Evolutionary conservation across 2,888 invertebrate genomes (phyloP).

Genomic region (Nineta flava): DNA sequence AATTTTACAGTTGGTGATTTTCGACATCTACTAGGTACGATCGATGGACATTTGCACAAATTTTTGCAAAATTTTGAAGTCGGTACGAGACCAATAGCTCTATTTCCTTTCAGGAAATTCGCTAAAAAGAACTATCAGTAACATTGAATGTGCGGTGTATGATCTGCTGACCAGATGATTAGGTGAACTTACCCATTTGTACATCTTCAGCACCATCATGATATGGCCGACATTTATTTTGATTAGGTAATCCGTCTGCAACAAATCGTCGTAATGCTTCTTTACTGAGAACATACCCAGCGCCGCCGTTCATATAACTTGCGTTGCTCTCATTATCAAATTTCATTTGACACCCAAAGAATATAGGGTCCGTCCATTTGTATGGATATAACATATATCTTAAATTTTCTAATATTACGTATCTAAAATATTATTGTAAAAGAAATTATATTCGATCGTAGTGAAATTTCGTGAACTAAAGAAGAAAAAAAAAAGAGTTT

Average conservation of each 20-base stretch:
- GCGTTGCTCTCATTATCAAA: slow-evolving; percentile 62
- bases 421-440: slow-evolving; percentile 35
- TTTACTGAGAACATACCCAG: slow-evolving; percentile 88
- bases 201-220: slow-evolving; percentile 78
- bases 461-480: no score
- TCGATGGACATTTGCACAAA: no score
- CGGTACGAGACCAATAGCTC: no score
- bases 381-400: slow-evolving; percentile 75
- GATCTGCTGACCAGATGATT: no score
- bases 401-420: slow-evolving; percentile 88
- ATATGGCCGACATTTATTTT: slow-evolving; percentile 47
- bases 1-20: no score
- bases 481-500: no score
- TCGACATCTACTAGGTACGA: no score
- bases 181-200: slow-evolving; percentile 77
- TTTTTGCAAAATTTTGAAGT: no score
- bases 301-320: slow-evolving; percentile 90
- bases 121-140: no score
- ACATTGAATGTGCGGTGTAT: no score
- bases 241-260: slow-evolving; percentile 51
- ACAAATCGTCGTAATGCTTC: slow-evolving; percentile 68
- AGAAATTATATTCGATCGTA: no score
- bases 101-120: no score
- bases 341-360: slow-evolving; percentile 84
- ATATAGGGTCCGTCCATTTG: slow-evolving; percentile 57